Evolutionary conservation across 2,888 invertebrate genomes (phyloP), one percentile per base, ranked within the genome.

Genomic region (Drosophila picticornis): DNA sequence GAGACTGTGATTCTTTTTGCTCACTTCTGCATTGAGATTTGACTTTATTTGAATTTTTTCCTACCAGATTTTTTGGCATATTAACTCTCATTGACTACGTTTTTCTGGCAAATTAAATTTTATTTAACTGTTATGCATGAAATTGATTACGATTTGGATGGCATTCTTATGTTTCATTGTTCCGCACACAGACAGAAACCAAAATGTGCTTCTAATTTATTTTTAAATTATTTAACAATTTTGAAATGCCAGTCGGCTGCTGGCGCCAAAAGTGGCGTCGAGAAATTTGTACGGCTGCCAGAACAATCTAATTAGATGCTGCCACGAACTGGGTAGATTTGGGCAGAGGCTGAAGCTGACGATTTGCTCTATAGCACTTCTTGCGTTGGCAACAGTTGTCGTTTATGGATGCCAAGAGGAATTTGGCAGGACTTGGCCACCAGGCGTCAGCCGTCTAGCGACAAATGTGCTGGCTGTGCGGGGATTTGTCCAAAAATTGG

Each of bases 181-280:
- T 52, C 56, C 52, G 46, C 36, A n/a, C n/a, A 13, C 36, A 27
- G 27, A 36, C 43, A 55, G 27, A 48, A 38, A 59, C 53, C 22
- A 75, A 66, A 70, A 78, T 77, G 83, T 75, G 75, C 70, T 75
- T 81, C 84, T 89, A 84, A 89, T 88, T 88, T 87, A 83, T 84
- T 88, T 87, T 87, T 84, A 86, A 86, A 86, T 86, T 81, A 88
- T 86, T 86, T 84, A 86, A 89, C 81, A 83, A 87, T 88, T 89
- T 84, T 67, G 59, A 74, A 66, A 74, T 72, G 73, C 58, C 70
- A 71, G 72, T 75, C 73, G 43, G 29, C 34, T 60, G 79, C 65
- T 72, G 80, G 66, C 73, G 70, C 58, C 74, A 64, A 40, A 51
- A 43, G 48, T 56, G 64, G 40, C 72, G 32, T 16, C 48, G 50